Evolutionary conservation across 2,797 vertebrate species (phyloP).

Genomic region (Urocyon cinereoargenteus): DNA sequence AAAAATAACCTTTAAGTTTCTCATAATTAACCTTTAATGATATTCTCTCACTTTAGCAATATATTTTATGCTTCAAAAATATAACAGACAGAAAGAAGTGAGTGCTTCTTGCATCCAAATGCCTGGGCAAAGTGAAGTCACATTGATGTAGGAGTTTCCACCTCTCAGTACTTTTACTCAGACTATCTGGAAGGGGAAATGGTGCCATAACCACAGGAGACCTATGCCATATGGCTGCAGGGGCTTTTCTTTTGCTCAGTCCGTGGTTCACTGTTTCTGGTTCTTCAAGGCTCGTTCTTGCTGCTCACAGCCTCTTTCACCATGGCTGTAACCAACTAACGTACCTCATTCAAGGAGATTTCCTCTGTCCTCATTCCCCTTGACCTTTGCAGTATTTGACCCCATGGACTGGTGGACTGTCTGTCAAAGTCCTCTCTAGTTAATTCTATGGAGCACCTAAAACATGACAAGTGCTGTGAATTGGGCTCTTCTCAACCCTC

Average conservation of each 20-base stretch:
- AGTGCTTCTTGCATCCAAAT: conserved; percentile 64
- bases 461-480: not conserved
- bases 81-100: not conserved
- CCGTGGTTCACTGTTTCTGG: accelerated
- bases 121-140: not conserved
- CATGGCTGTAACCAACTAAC: accelerated
- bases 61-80: conserved; percentile 74
- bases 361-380: not conserved
- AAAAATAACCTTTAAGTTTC: conserved; percentile 89
- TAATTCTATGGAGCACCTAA: not conserved
- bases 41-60: conserved; percentile 81
- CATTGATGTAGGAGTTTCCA: not conserved
- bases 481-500: not conserved
- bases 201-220: not conserved
- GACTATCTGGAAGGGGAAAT: not conserved
- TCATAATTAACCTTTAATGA: conserved; percentile 90
- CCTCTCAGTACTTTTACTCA: not conserved
- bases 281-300: accelerated
- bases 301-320: accelerated
- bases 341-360: not conserved
- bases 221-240: not conserved
- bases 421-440: not conserved
- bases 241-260: accelerated
- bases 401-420: accelerated
- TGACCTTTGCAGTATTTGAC: not conserved